Conservation (phyloP, 2,888 invertebrate genomes). For the Nomada ruficornis region DNA sequence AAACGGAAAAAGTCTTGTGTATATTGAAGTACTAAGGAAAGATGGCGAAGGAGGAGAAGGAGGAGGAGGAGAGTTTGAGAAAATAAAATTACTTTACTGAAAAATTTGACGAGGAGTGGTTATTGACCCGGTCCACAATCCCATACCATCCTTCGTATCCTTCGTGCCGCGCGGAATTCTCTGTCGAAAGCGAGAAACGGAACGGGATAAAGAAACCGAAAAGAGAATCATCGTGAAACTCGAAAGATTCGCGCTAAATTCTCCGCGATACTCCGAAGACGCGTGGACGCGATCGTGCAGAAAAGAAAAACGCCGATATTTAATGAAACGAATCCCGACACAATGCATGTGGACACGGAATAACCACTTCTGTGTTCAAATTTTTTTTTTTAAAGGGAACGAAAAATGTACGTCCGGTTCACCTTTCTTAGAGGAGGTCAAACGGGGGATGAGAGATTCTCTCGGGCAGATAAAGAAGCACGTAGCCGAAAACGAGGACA, state of each 20-base stretch:
- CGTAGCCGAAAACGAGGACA: conserved; percentile 2
- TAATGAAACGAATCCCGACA: conserved; percentile 61
- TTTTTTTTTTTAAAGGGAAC: conserved; percentile 71
- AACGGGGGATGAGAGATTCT: background rate
- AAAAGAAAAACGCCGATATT: conserved; percentile 21
- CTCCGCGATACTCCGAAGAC: background rate
- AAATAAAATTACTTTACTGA: conserved; percentile 82
- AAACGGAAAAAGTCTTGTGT: conserved; percentile 62
- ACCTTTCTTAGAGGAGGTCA: background rate
- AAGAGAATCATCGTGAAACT: background rate
- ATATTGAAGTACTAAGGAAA: conserved; percentile 58
- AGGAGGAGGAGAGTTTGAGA: conserved; percentile 65
- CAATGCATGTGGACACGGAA: conserved; percentile 75
- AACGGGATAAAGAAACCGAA: conserved; percentile 3
- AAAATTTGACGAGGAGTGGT: conserved; percentile 83
- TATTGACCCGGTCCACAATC: conserved; percentile 81
- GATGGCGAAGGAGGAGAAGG: conserved; percentile 11
- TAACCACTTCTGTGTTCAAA: conserved; percentile 83
- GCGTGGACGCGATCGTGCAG: conserved; percentile 2
- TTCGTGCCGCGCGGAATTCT: conserved; percentile 31
- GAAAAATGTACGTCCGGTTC: conserved; percentile 34
- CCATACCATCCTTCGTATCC: conserved; percentile 71
- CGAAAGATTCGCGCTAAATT: conserved; percentile 19
- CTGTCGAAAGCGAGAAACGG: conserved; percentile 15
- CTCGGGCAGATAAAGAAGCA: conserved; percentile 17